Evolutionary conservation across 2,888 invertebrate species (phyloP).

Genomic region (Anorthoa munda): DNA sequence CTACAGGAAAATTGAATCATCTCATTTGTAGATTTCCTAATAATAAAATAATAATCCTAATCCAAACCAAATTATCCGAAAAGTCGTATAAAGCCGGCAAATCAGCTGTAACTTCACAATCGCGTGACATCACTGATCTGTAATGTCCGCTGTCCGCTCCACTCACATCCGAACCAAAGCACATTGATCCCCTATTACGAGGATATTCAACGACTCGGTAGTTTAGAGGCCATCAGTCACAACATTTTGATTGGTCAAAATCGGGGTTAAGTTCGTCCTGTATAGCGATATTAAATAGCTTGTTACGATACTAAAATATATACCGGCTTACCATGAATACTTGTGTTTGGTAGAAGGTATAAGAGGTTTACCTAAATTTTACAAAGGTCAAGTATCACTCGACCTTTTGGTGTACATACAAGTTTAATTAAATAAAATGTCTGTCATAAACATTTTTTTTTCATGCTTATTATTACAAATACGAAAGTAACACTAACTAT

Average conservation of each 20-base stretch:
- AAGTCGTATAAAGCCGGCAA: conserved; percentile 12
- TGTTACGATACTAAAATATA: not conserved
- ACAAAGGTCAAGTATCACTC: not conserved
- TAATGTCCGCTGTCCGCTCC: conserved; percentile 35
- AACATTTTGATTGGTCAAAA: conserved; percentile 4
- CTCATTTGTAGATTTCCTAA: no score
- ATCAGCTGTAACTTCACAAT: conserved; percentile 14
- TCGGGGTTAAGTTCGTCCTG: not conserved
- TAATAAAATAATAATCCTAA: no score
- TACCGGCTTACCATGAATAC: not conserved
- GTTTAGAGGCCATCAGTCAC: conserved; percentile 28
- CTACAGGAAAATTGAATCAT: conserved; percentile 6
- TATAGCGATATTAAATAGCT: not conserved
- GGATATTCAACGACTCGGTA: conserved; percentile 23
- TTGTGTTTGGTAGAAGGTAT: not conserved
- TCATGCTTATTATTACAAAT: no score
- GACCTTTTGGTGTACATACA: no score
- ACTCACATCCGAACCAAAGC: conserved; percentile 29
- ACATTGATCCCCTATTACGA: conserved; percentile 28
- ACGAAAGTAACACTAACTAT: no score
- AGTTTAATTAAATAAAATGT: not conserved
- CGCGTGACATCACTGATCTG: conserved; percentile 31
- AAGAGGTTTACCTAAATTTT: not conserved
- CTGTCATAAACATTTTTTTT: not conserved
- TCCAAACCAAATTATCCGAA: conserved; percentile 10